Base-by-base conservation (phyloP, 2,888 invertebrate genomes). In the Palloptera scutellata region DNA sequence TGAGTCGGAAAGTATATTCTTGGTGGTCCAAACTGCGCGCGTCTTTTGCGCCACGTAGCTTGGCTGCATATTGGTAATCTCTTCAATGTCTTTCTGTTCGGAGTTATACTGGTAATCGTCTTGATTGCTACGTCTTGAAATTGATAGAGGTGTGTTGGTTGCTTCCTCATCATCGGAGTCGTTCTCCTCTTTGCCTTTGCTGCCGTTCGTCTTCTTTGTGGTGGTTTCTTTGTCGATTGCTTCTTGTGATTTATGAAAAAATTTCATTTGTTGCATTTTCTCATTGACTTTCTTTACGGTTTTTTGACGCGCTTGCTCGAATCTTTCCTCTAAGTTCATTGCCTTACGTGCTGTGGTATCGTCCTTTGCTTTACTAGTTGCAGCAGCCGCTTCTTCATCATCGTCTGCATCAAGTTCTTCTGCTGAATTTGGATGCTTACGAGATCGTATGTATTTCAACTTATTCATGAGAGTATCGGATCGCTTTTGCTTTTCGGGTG, bases 271-370 rank as follows among this genome's bases (percentile, higher is more conserved):
- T 4, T 78, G 79, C 73, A 81, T 73, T 58, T 79, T 79, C 45
- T 78, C 80, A 30, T 82, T 81, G 4, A 83, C 72, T 62, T 79
- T 82, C 40, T 76, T 73, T 17, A 81, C 67, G 1, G 82, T 80
- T 12, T 74, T 77, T 45, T 76, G 71, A 4, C 78, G 78, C 13
- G 76, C 74, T 12, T 76, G 70, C 12, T 70, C 72, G 10, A 76
- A 72, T 45, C 72, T 74, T 12, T 73, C 74, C 55, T 79, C 79
- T 10, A 79, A 62, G 13, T 78, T 78, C 0, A 67, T 70, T 11
- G 74, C 61, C 41, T 69, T 55, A 10, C 59, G 54, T 41, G 43
- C 41, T 4, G 51, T 11, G 1, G 61, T 59, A 9, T 54, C 54
- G 3, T 55, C 59, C 11, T 71, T 71, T n/a, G 70, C 19, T 40